Conservation (phyloP, 2,888 invertebrate species). For the Dascillus cervinus region DNA sequence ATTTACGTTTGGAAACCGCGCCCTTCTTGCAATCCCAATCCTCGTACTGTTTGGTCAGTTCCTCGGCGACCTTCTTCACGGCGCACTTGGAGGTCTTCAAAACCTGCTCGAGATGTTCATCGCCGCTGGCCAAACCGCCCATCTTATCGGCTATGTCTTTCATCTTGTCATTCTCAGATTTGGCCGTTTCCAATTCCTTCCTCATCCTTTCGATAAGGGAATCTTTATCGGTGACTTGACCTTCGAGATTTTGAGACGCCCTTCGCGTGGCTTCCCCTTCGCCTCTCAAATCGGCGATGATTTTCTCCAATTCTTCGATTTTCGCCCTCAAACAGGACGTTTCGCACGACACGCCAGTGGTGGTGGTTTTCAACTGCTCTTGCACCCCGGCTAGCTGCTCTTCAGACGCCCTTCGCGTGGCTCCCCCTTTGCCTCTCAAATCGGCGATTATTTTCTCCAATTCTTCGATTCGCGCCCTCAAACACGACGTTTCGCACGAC, state of each 20-base stretch:
- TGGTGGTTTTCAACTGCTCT: slow-evolving; percentile 28
- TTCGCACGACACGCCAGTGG: slow-evolving; percentile 24
- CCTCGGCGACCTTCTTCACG: slow-evolving; percentile 29
- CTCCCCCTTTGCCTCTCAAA: neutral
- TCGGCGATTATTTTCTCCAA: slow-evolving; percentile 4
- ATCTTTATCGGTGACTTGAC: neutral
- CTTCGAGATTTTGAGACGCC: neutral
- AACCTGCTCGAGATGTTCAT: slow-evolving; percentile 30
- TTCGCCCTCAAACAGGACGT: slow-evolving; percentile 6
- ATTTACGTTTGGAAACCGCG: neutral
- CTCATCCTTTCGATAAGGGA: slow-evolving; percentile 2
- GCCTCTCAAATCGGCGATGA: slow-evolving; percentile 4
- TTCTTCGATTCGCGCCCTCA: slow-evolving; percentile 25
- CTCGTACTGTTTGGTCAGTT: slow-evolving; percentile 28
- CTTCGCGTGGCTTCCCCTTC: neutral
- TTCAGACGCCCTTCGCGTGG: neutral
- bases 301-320: slow-evolving; percentile 12
- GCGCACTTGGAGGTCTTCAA: slow-evolving; percentile 33
- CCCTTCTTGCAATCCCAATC: slow-evolving; percentile 21
- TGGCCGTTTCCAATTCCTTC: slow-evolving; percentile 11
- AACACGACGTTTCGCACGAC: slow-evolving; percentile 27
- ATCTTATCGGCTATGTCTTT: slow-evolving; percentile 9
- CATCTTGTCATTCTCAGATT: slow-evolving; percentile 21
- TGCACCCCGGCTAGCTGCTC: slow-evolving; percentile 26
- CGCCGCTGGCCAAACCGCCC: slow-evolving; percentile 9